Conservation (phyloP, 2,797 vertebrate species). For the Enteromius anoplus region DNA sequence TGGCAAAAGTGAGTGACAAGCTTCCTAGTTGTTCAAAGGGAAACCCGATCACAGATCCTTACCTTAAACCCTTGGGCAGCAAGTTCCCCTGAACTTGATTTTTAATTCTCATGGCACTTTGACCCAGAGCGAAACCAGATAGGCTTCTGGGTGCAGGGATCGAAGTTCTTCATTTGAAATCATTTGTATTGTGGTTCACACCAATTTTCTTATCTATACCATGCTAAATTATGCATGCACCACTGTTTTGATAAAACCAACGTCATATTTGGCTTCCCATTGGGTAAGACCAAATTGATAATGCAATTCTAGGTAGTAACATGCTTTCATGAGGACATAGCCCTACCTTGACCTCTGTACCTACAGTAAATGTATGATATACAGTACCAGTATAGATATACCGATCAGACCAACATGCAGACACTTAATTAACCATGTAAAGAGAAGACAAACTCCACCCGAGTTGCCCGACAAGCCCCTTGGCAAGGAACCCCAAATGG, state of each 20-base stretch:
- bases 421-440: conserved; percentile 36
- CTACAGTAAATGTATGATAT: background rate
- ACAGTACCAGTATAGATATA: background rate
- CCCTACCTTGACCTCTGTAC: background rate
- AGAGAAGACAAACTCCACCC: conserved; percentile 33
- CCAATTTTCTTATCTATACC: conserved; percentile 49
- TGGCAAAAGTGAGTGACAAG: conserved; percentile 57
- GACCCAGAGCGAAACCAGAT: conserved; percentile 79
- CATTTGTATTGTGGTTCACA: conserved; percentile 60
- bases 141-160: conserved; percentile 44
- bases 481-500: conserved; percentile 38
- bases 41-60: conserved; percentile 55
- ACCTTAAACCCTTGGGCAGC: conserved; percentile 57
- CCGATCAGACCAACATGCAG: background rate
- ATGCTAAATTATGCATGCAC: conserved; percentile 37
- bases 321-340: background rate
- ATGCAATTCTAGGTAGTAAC: background rate
- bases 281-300: conserved; percentile 11
- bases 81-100: conserved; percentile 63
- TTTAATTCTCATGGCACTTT: conserved; percentile 79
- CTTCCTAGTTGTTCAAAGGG: conserved; percentile 56
- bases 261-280: conserved; percentile 12
- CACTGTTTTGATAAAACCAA: conserved; percentile 41
- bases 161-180: conserved; percentile 55
- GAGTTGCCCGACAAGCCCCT: conserved; percentile 44